Evolutionary conservation across 2,797 vertebrate species (phyloP).

Genomic region (Coregonus ussuriensis): DNA sequence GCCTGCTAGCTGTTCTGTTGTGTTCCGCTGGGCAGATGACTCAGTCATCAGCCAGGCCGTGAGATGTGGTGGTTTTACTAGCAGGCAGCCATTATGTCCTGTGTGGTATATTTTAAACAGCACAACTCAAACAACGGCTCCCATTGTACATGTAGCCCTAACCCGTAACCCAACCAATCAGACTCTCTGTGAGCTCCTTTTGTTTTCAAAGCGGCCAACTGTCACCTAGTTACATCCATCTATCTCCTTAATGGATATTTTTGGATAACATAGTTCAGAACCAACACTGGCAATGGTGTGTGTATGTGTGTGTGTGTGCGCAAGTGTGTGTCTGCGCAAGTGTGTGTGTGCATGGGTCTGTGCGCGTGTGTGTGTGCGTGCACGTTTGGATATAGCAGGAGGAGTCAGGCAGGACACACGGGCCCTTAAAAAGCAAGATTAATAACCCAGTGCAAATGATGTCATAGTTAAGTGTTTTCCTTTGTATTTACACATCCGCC

Average conservation of each 20-base stretch:
- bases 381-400: constrained; percentile 35
- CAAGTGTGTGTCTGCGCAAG: not conserved
- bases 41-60: constrained; percentile 35
- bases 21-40: constrained; percentile 17
- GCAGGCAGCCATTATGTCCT: constrained; percentile 36
- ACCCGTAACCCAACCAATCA: constrained; percentile 69
- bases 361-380: not conserved
- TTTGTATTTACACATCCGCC: constrained; percentile 78
- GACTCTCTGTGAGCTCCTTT: constrained; percentile 63
- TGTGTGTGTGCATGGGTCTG: too few species aligned
- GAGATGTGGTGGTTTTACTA: constrained; percentile 43
- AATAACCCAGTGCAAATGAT: constrained; percentile 78
- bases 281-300: constrained; percentile 31
- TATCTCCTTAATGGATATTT: constrained; percentile 74
- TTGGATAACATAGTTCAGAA: constrained; percentile 62
- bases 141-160: constrained; percentile 69
- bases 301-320: too few species aligned
- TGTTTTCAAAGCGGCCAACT: constrained; percentile 68
- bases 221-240: constrained; percentile 68
- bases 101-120: constrained; percentile 55
- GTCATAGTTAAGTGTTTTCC: constrained; percentile 84
- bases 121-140: constrained; percentile 57
- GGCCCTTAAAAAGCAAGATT: constrained; percentile 77
- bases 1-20: constrained; percentile 12
- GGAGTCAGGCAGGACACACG: constrained; percentile 61